phyloP scores from a whole-genome alignment of 2,888 invertebrate genomes.

The Acleris literana region DNA sequence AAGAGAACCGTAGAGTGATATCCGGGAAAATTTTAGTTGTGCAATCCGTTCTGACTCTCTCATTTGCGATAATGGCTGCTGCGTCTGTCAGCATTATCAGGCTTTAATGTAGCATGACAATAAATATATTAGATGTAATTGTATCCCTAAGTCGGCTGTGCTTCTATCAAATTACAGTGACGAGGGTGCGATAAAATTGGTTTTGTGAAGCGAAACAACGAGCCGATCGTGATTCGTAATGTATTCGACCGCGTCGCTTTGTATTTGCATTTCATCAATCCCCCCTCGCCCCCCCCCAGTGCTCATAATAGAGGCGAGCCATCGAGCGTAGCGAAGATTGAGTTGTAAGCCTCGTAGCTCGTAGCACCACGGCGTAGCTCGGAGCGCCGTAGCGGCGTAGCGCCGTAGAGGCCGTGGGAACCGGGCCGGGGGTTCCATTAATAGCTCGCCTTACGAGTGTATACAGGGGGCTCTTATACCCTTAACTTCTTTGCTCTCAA shows the following conservation, averaged over 20 bases:
- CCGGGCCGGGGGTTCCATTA: slow-evolving; percentile 3
- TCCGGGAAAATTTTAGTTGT: too few relatives aligned
- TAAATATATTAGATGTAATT: too few relatives aligned
- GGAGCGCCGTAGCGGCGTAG: not conserved
- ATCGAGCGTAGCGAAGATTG: slow-evolving; percentile 1
- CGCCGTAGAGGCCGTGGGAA: slow-evolving; percentile 11
- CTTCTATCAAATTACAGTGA: slow-evolving; percentile 32
- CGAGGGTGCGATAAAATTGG: slow-evolving; percentile 25
- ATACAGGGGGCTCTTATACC: not conserved
- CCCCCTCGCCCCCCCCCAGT: not conserved
- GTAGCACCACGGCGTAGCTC: not conserved
- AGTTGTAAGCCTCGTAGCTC: slow-evolving; percentile 5
- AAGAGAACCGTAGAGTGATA: too few relatives aligned
- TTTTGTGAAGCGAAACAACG: slow-evolving; percentile 16
- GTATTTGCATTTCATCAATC: slow-evolving; percentile 32
- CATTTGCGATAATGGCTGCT: slow-evolving; percentile 1
- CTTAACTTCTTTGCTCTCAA: slow-evolving; percentile 7
- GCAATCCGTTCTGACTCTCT: slow-evolving; percentile 2
- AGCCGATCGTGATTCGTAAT: slow-evolving; percentile 2
- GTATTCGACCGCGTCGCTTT: slow-evolving; percentile 15
- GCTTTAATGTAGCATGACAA: too few relatives aligned
- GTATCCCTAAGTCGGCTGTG: slow-evolving; percentile 11
- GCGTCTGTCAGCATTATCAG: not conserved
- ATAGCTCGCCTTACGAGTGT: not conserved
- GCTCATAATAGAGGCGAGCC: slow-evolving; percentile 4